phyloP scores from a whole-genome alignment of 2,888 invertebrate species.

The Amblyjoppa proteus region DNA sequence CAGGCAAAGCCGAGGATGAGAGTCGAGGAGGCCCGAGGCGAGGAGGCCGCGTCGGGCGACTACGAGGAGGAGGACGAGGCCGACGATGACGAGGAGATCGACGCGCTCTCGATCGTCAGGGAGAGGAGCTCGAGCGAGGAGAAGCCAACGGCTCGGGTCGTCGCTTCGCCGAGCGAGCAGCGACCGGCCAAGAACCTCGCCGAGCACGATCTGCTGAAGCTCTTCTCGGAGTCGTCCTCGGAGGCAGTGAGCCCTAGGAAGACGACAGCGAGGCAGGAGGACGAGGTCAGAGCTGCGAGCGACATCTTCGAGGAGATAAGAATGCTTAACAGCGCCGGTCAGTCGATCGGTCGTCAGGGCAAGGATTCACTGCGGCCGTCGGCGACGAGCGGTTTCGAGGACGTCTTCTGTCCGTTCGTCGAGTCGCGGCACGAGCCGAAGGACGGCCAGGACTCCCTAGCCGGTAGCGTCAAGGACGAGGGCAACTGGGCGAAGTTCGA shows the following conservation, averaged over 20 bases:
- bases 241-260: conserved; percentile 74
- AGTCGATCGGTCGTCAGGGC: conserved; percentile 43
- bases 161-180: conserved; percentile 70
- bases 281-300: conserved; percentile 76
- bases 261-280: conserved; percentile 69
- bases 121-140: conserved; percentile 67
- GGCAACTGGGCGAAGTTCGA: conserved; percentile 84
- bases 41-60: conserved; percentile 65
- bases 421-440: conserved; percentile 71
- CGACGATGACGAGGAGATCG: conserved; percentile 71
- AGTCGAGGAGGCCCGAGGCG: conserved; percentile 62
- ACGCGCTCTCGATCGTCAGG: conserved; percentile 29
- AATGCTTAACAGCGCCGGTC: conserved; percentile 78
- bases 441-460: conserved; percentile 67
- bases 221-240: conserved; percentile 78
- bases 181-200: conserved; percentile 69
- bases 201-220: conserved; percentile 80
- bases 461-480: conserved; percentile 76
- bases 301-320: conserved; percentile 83
- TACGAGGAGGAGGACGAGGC: conserved; percentile 72
- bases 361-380: conserved; percentile 36
- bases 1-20: conserved; percentile 45
- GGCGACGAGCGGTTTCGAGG: conserved; percentile 77
- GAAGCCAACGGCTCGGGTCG: conserved; percentile 53
- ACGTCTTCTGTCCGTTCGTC: conserved; percentile 80